Evolutionary conservation across 1,140 invertebrate genomes (phyloP), one percentile per base, ranked within the genome.

Genomic region (Theocolax elegans): DNA sequence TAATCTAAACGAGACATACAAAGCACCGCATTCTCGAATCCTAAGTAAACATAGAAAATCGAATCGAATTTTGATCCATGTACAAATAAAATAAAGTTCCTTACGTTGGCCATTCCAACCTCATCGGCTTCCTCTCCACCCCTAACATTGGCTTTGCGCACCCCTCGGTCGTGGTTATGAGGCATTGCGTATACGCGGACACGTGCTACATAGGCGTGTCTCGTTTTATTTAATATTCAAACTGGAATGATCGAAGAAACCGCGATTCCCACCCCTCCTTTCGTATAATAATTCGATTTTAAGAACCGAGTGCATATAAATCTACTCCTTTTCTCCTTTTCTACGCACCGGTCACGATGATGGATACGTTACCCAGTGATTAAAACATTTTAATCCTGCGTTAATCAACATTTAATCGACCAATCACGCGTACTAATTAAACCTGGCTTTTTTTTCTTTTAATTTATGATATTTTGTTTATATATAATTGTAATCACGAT

Each of bases 161-260:
- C 23, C 40, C 23, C 38, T 21, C 23, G 56, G 0, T 13, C 19
- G 38, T 10, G 38, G 40, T 42, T 58, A 23, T 3, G 58, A n/a
- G 38, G 19, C 23, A 2, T 19, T 7, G n/a, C 58, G 21, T 10
- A 35, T 35, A 35, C 10, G 53, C 15, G 38, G 27, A 19, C 62
- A 65, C 67, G 67, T 67, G 65, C 54, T 63, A 42, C 31, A 44
- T 12, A 44, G 62, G 63, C 40, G 44, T 58, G n/a, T n/a, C n/a
- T n/a, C n/a, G n/a, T 27, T 58, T 59, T 70, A 66, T 66, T 74
- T 66, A 71, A 67, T 62, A 68, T 67, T 64, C 49, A 71, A 67
- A 46, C 54, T 60, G 51, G 31, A 53, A 54, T 70, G 48, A 54
- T 46, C 25, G 51, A 15, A 17, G 29, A 42, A 25, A 53, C 42